Conservation (phyloP, 2,113 vertebrate species). For the Xenopus borealis region DNA sequence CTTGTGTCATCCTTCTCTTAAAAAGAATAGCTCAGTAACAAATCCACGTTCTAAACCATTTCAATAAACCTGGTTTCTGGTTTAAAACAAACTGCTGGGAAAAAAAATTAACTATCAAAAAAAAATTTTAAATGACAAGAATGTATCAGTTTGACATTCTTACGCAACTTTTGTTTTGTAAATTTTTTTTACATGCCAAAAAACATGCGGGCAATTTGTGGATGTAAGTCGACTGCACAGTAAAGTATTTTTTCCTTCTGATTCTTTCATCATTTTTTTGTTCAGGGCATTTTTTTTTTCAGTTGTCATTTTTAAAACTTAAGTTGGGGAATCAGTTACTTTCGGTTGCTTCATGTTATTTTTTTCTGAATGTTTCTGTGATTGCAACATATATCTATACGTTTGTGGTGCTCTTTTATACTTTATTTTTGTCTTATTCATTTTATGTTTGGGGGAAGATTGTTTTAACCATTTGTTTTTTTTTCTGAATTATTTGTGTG, state of each 20-base stretch:
- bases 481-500: slow-evolving; percentile 7
- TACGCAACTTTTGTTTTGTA: slow-evolving; percentile 99
- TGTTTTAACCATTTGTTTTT: neutral
- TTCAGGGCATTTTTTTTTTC: slow-evolving; percentile 69
- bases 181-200: slow-evolving; percentile 99
- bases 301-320: slow-evolving; percentile 53
- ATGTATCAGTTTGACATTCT: slow-evolving; percentile 94
- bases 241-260: slow-evolving; percentile 68
- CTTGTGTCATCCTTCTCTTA: slow-evolving; percentile 88
- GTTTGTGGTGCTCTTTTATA: slow-evolving; percentile 54
- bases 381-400: slow-evolving; percentile 52
- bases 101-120: slow-evolving; percentile 61
- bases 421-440: slow-evolving; percentile 56
- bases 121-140: slow-evolving; percentile 73
- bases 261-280: slow-evolving; percentile 79
- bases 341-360: slow-evolving; percentile 55
- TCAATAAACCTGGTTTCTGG: slow-evolving; percentile 18
- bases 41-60: slow-evolving; percentile 15
- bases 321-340: slow-evolving; percentile 63
- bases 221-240: slow-evolving; percentile 95
- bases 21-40: slow-evolving; percentile 40
- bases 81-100: slow-evolving; percentile 59
- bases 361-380: slow-evolving; percentile 52
- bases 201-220: slow-evolving; percentile 99
- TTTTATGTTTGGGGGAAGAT: slow-evolving; percentile 47